These are phyloP conservation scores for Sclerodermus sp. DNA, from an alignment of 2,888 invertebrate species.

Conservation along the genomic window DNA sequence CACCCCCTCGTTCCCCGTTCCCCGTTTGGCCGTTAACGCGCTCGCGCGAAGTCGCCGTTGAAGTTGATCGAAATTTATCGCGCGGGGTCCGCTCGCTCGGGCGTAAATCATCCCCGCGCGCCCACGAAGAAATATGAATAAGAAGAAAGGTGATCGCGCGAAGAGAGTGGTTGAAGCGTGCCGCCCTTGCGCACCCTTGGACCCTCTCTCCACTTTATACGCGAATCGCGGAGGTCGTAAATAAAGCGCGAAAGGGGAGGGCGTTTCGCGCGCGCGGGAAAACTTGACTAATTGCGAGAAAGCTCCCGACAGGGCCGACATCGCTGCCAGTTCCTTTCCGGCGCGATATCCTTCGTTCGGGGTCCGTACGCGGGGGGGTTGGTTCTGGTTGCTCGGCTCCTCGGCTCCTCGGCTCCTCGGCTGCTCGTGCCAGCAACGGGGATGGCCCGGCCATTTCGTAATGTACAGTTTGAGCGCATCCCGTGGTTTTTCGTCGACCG, in stretches of 20 bases:
- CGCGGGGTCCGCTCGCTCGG: too few relatives aligned
- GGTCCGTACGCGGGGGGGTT: too few relatives aligned
- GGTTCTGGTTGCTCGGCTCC: slow-evolving; percentile 9
- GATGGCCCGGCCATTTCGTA: slow-evolving; percentile 8
- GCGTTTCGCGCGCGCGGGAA: slow-evolving; percentile 25
- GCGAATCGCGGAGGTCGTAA: slow-evolving; percentile 27
- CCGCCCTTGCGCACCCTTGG: too few relatives aligned
- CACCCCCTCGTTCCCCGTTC: too few relatives aligned
- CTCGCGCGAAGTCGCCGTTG: too few relatives aligned
- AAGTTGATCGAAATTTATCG: too few relatives aligned
- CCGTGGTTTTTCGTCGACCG: slow-evolving; percentile 32
- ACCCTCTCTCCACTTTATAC: too few relatives aligned
- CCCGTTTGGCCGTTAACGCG: background rate
- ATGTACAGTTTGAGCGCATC: slow-evolving; percentile 31
- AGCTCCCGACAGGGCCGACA: slow-evolving; percentile 31
- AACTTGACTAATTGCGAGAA: slow-evolving; percentile 38
- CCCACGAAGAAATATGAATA: too few relatives aligned
- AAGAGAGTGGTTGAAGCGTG: too few relatives aligned
- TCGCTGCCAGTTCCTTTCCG: slow-evolving; percentile 30
- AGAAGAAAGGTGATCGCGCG: too few relatives aligned
- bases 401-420: background rate
- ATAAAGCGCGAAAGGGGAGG: slow-evolving; percentile 22
- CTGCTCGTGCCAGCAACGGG: background rate
- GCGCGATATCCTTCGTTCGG: slow-evolving; percentile 26
- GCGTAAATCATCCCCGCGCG: too few relatives aligned